A percentile compares a stretch with the other conserved stretches of the same genome.
phyloP scores from a whole-genome alignment of 2,797 vertebrate genomes.

The Aselliscus stoliczkanus region DNA sequence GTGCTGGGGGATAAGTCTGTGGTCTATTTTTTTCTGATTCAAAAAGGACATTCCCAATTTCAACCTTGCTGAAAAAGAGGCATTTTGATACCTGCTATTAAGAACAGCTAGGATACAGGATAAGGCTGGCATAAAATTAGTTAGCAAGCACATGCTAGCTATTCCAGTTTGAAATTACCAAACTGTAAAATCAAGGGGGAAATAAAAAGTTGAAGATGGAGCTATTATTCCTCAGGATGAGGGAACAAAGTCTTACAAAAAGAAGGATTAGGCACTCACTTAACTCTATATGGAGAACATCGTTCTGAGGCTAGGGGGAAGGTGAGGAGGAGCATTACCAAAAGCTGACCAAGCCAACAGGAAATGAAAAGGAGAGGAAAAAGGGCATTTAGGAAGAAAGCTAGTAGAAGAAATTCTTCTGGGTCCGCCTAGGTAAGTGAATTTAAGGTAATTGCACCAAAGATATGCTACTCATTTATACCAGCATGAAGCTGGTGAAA shows the following conservation, averaged over 20 bases:
- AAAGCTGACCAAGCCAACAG: constrained; percentile 50
- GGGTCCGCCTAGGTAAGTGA: constrained; percentile 42
- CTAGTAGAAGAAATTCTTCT: constrained; percentile 47
- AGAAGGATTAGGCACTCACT: constrained; percentile 50
- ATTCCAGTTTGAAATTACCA: constrained; percentile 59
- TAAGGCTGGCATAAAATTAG: constrained; percentile 41
- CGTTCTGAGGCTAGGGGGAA: constrained; percentile 57
- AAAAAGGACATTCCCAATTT: constrained; percentile 62
- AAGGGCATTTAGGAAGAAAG: background rate
- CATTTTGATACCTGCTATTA: constrained; percentile 71
- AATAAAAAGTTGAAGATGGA: constrained; percentile 45
- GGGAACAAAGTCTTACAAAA: constrained; percentile 22
- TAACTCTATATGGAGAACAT: constrained; percentile 66
- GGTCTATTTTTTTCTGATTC: constrained; percentile 64
- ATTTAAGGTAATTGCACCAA: constrained; percentile 37
- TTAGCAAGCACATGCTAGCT: constrained; percentile 65
- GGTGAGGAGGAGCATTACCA: constrained; percentile 39
- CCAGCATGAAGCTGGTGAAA: constrained; percentile 18
- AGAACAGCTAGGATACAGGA: constrained; percentile 70
- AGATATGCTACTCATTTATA: background rate
- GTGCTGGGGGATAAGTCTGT: constrained; percentile 63
- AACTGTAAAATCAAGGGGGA: constrained; percentile 1
- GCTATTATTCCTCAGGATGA: constrained; percentile 20
- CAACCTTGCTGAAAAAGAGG: constrained; percentile 65
- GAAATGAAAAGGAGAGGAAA: constrained; percentile 10